Evolutionary conservation across 2,797 vertebrate genomes (phyloP).

Genomic region (Dermochelys coriacea): DNA sequence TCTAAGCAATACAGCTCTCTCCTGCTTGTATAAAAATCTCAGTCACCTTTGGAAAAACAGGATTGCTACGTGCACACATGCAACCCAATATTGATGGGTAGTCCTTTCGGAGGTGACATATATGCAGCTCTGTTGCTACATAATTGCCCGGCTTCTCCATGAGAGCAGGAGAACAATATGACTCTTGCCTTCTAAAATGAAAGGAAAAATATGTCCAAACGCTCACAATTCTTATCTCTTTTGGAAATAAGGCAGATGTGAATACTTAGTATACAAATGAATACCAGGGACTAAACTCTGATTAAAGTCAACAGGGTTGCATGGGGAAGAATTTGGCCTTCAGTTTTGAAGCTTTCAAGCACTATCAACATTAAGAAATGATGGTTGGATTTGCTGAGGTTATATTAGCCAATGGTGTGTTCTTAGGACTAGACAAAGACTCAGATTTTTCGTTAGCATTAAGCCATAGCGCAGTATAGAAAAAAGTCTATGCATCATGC

Average conservation of each 20-base stretch:
- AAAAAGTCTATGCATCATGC: not conserved
- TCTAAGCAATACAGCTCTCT: not conserved
- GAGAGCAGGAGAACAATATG: not conserved
- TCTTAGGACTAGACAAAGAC: not conserved
- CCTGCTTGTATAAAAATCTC: not conserved
- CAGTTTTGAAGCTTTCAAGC: not conserved
- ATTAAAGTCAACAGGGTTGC: not conserved
- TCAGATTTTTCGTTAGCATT: not conserved
- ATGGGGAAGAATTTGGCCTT: not conserved
- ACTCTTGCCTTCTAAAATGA: not conserved
- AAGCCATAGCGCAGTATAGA: not conserved
- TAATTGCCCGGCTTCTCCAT: not conserved
- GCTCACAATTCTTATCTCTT: not conserved
- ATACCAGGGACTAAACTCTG: not conserved
- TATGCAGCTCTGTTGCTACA: not conserved
- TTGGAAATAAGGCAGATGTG: not conserved
- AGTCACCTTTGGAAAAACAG: not conserved
- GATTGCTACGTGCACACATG: accelerated
- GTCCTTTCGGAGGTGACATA: not conserved
- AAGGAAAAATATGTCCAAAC: not conserved
- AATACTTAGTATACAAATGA: not conserved
- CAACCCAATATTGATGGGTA: not conserved
- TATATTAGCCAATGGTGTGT: not conserved
- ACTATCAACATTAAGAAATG: not conserved
- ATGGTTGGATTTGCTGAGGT: not conserved